Evolutionary conservation across 1,140 invertebrate species (phyloP).

Genomic region (Eurytemora carolleeae): DNA sequence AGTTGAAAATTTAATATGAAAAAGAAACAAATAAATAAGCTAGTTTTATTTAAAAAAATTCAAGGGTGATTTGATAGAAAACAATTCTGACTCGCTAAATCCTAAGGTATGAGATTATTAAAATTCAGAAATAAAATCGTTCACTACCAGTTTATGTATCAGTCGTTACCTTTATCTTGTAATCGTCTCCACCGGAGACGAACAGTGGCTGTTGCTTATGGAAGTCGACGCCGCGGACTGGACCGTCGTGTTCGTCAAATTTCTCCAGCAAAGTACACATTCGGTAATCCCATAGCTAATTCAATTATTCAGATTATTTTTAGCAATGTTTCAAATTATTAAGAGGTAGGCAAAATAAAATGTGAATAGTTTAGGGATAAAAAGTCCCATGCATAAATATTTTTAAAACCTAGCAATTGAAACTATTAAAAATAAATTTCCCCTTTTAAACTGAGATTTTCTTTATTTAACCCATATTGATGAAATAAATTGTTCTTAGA

Average conservation of each 20-base stretch:
- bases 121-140: too few species aligned
- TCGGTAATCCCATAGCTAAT: constrained; percentile 98
- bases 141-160: neutral
- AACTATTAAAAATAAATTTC: constrained; percentile 7
- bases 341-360: neutral
- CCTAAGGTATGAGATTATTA: too few species aligned
- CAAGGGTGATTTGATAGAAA: too few species aligned
- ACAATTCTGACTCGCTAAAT: too few species aligned
- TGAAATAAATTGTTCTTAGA: too few species aligned
- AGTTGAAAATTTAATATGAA: too few species aligned
- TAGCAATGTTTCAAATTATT: too few species aligned
- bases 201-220: constrained; percentile 95
- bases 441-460: constrained; percentile 8
- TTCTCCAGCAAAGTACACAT: constrained; percentile 98
- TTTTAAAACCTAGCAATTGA: neutral
- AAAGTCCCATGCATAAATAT: neutral
- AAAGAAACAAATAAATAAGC: too few species aligned
- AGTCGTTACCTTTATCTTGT: constrained; percentile 76
- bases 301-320: too few species aligned
- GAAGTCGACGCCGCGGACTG: constrained; percentile 93
- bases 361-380: too few species aligned
- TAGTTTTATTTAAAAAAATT: too few species aligned
- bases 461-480: too few species aligned
- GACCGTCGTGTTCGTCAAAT: constrained; percentile 98
- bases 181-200: constrained; percentile 97